These are phyloP conservation scores for Crotalus viridis DNA, from an alignment of 2,113 vertebrate species.

Conservation along the genomic window DNA sequence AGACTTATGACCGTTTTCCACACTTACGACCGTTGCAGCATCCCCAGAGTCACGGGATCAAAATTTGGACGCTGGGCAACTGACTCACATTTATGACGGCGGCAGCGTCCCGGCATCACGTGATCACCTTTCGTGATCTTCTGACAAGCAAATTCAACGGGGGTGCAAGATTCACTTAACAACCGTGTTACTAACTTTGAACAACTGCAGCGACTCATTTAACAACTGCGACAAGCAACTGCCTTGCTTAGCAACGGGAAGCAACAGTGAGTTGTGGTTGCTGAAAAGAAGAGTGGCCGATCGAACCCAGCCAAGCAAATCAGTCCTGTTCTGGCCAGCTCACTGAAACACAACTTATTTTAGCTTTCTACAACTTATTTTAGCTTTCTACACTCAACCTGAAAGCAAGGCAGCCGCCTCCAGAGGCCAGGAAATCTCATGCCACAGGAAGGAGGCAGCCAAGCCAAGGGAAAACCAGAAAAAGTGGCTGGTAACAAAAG, in stretches of 20 bases:
- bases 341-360: background rate
- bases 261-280: background rate
- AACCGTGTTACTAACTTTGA: too few relatives aligned
- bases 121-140: too few relatives aligned
- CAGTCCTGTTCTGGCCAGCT: background rate
- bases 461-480: background rate
- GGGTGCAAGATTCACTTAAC: too few relatives aligned
- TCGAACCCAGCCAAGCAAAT: background rate
- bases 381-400: background rate
- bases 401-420: background rate
- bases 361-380: background rate
- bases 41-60: too few relatives aligned
- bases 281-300: conserved; percentile 2
- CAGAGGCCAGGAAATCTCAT: background rate
- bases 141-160: too few relatives aligned
- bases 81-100: too few relatives aligned
- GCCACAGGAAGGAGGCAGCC: background rate
- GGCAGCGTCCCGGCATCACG: too few relatives aligned
- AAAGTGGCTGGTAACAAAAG: background rate
- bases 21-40: too few relatives aligned
- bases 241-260: background rate
- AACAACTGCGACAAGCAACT: background rate
- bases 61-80: too few relatives aligned
- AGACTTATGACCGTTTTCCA: too few relatives aligned
- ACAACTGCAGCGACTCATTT: background rate